Evolutionary conservation across 2,113 vertebrate species (phyloP).

Genomic region (Lipophrys pholis): DNA sequence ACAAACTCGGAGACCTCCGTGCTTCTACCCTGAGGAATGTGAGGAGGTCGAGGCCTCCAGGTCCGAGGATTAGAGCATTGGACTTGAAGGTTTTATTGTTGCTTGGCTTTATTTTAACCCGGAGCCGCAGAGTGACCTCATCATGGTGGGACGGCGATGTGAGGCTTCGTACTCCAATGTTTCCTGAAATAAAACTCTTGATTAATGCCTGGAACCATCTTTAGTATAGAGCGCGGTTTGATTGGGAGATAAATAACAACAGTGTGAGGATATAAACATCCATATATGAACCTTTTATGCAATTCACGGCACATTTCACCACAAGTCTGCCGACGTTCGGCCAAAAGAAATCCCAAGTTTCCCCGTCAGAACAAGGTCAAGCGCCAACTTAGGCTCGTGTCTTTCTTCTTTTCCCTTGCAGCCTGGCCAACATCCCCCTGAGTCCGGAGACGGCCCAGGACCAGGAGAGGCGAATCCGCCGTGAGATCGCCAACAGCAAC

Average conservation of each 20-base stretch:
- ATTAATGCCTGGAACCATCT: too few species aligned
- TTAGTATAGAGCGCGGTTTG: too few species aligned
- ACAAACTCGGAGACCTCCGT: constrained; percentile 34
- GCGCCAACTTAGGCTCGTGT: neutral
- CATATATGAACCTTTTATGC: too few species aligned
- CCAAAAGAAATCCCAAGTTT: too few species aligned
- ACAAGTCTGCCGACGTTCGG: too few species aligned
- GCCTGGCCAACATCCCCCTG: constrained; percentile 96
- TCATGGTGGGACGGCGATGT: too few species aligned
- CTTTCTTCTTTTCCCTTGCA: constrained; percentile 44
- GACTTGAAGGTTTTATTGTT: neutral
- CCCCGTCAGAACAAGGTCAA: too few species aligned
- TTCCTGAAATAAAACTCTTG: too few species aligned
- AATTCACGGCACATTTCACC: too few species aligned
- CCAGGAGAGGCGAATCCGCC: constrained; percentile 96
- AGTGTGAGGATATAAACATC: too few species aligned
- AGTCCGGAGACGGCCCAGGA: constrained; percentile 97
- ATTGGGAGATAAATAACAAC: too few species aligned
- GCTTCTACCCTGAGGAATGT: constrained; percentile 36
- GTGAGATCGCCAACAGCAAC: constrained; percentile 99
- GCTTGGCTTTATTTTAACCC: neutral
- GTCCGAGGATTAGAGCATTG: constrained; percentile 19
- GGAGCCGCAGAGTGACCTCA: neutral
- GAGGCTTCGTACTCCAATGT: too few species aligned
- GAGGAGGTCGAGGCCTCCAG: constrained; percentile 11